Evolutionary conservation across 2,797 vertebrate genomes (phyloP).

Genomic region (Manis crassicaudata): DNA sequence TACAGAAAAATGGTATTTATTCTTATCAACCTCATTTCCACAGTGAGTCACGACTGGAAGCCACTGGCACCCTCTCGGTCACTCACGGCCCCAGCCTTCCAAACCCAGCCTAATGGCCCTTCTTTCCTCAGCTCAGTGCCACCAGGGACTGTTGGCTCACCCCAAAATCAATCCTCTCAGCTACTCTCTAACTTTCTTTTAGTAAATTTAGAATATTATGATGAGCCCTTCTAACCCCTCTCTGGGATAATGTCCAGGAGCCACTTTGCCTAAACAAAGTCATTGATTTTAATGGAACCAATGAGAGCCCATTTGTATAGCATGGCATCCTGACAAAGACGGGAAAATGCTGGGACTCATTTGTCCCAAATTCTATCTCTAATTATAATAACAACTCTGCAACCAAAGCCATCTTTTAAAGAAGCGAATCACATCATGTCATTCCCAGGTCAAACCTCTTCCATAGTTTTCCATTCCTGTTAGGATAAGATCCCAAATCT

Average conservation of each 20-base stretch:
- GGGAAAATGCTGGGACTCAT: constrained; percentile 50
- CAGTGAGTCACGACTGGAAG: constrained; percentile 44
- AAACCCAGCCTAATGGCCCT: neutral
- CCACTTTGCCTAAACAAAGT: constrained; percentile 79
- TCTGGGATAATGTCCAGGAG: constrained; percentile 76
- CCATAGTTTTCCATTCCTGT: constrained; percentile 12
- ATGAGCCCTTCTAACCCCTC: constrained; percentile 72
- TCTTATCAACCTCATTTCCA: constrained; percentile 58
- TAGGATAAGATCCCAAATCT: constrained; percentile 23
- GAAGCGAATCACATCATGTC: constrained; percentile 52
- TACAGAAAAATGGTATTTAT: neutral
- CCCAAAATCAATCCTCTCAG: constrained; percentile 68
- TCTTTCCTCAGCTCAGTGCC: constrained; percentile 50
- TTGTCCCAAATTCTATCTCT: constrained; percentile 61
- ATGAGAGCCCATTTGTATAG: constrained; percentile 68
- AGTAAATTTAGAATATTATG: constrained; percentile 76
- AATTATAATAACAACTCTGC: constrained; percentile 61
- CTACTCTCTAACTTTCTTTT: constrained; percentile 72
- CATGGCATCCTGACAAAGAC: constrained; percentile 70
- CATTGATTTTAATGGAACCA: constrained; percentile 78
- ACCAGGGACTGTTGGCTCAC: constrained; percentile 57
- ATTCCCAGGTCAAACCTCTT: constrained; percentile 33
- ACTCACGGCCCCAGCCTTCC: neutral
- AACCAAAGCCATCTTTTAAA: constrained; percentile 48
- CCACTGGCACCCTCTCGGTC: constrained; percentile 41